Percentiles rank a stretch among this genome's conserved stretches.
Conservation (phyloP, 2,888 invertebrate genomes). For the Zaprionus lineosus region DNA sequence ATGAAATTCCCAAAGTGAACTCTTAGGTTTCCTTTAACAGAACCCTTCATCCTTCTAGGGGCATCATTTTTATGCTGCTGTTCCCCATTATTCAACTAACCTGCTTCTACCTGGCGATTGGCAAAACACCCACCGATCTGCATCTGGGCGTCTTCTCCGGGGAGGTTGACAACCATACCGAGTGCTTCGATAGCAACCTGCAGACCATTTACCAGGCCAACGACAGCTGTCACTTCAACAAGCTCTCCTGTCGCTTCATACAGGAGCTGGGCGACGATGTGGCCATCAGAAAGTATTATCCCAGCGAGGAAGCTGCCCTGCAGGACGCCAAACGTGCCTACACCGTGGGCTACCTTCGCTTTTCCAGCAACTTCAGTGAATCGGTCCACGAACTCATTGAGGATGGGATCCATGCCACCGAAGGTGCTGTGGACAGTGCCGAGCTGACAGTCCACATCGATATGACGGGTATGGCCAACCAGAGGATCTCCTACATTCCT, state of each 20-base stretch:
- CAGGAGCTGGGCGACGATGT: constrained; percentile 85
- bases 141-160: constrained; percentile 91
- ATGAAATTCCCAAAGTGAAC: not conserved
- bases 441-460: constrained; percentile 89
- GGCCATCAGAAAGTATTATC: constrained; percentile 83
- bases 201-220: constrained; percentile 82
- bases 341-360: constrained; percentile 87
- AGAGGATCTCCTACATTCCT: not conserved
- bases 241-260: constrained; percentile 86
- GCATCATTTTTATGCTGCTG: constrained; percentile 90
- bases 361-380: constrained; percentile 88
- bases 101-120: constrained; percentile 91
- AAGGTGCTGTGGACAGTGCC: constrained; percentile 85
- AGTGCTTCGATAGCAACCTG: constrained; percentile 81
- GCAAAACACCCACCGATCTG: constrained; percentile 89
- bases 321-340: constrained; percentile 84
- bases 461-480: constrained; percentile 86
- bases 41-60: constrained; percentile 84
- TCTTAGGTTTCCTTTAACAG: not conserved
- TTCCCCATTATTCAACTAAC: constrained; percentile 92
- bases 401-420: constrained; percentile 85
- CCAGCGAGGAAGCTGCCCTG: constrained; percentile 83
- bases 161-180: constrained; percentile 85
- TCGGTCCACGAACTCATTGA: constrained; percentile 85
- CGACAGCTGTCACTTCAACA: constrained; percentile 84